phyloP scores from a whole-genome alignment of 2,797 vertebrate genomes.

The Lycodopsis pacificus region DNA sequence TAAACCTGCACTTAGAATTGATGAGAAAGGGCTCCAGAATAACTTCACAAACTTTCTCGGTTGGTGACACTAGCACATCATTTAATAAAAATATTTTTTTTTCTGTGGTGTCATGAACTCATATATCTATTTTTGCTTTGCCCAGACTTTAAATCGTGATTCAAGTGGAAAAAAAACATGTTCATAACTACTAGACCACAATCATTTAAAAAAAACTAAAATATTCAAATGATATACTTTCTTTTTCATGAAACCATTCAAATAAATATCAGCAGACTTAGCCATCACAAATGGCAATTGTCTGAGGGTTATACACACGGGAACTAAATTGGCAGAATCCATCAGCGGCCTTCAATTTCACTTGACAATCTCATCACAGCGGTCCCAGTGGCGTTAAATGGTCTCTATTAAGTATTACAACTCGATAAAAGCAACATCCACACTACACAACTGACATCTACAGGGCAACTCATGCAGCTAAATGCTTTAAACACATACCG shows the following conservation, averaged over 20 bases:
- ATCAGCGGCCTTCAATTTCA: constrained; percentile 40
- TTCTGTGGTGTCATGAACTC: neutral
- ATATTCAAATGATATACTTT: neutral
- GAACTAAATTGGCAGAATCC: constrained; percentile 18
- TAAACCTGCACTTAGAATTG: too few relatives aligned
- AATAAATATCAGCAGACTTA: neutral
- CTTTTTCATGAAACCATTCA: neutral
- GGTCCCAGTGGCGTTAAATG: constrained; percentile 19
- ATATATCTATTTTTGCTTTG: neutral
- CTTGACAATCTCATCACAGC: constrained; percentile 7
- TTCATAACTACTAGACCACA: neutral
- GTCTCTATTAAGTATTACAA: constrained; percentile 12
- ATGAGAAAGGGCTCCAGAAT: too few relatives aligned
- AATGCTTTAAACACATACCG: constrained; percentile 15
- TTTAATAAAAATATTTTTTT: neutral
- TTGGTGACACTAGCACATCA: too few relatives aligned
- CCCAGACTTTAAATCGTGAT: neutral
- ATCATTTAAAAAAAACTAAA: neutral
- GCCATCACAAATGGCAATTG: neutral
- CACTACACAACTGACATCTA: constrained; percentile 26
- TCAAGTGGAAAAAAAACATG: neutral
- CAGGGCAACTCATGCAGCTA: constrained; percentile 25
- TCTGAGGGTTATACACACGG: neutral
- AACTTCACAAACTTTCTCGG: too few relatives aligned
- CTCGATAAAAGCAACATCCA: constrained; percentile 21